Conservation (phyloP, 2,113 vertebrate species). For the Jaculus jaculus region DNA sequence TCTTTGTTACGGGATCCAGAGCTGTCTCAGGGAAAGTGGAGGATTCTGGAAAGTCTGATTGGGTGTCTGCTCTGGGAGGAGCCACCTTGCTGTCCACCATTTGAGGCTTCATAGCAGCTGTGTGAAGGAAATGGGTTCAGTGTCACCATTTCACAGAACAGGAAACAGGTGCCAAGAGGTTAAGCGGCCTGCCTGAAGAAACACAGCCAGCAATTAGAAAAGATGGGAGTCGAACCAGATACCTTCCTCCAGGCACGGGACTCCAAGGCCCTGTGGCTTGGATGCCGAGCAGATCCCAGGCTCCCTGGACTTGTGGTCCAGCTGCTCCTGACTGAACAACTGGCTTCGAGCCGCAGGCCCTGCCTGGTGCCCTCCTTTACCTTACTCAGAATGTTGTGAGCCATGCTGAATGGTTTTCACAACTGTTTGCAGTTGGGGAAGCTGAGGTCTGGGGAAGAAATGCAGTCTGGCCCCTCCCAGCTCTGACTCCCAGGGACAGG, state of each 20-base stretch:
- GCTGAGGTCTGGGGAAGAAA: not conserved
- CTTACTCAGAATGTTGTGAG: rapidly evolving
- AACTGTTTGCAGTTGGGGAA: not conserved
- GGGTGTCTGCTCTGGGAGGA: too few species aligned
- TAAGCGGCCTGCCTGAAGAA: not conserved
- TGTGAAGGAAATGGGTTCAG: not conserved
- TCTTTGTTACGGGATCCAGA: not conserved
- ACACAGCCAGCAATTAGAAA: not conserved
- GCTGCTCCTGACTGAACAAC: not conserved
- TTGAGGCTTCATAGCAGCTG: not conserved
- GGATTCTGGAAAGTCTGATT: too few species aligned
- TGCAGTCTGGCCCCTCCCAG: not conserved
- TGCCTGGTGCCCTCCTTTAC: not conserved
- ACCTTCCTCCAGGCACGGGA: not conserved
- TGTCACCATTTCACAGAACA: not conserved
- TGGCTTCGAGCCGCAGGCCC: not conserved
- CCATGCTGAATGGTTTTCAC: not conserved
- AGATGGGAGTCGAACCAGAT: not conserved
- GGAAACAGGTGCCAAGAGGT: not conserved
- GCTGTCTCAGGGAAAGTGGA: too few species aligned
- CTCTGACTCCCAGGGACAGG: not conserved
- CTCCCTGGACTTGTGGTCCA: too few species aligned
- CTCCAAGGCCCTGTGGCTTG: not conserved
- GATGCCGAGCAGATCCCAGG: not conserved
- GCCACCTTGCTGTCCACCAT: too few species aligned